A percentile compares a stretch with the other conserved stretches of the same genome.
Conservation (phyloP, 2,888 invertebrate species). For the Lasius fuliginosus region DNA sequence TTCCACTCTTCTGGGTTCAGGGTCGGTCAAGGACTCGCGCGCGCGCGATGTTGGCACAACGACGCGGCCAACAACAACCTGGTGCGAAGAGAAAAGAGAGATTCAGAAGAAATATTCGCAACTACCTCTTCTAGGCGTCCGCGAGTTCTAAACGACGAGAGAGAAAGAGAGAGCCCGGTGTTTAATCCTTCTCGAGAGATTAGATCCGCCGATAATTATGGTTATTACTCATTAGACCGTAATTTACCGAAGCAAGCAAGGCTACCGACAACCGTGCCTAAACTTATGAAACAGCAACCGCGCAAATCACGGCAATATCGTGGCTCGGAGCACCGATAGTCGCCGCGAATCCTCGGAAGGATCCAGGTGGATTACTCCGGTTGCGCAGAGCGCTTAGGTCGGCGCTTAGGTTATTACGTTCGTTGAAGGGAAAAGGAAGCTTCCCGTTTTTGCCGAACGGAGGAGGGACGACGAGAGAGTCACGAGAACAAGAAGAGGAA, state of each 20-base stretch:
- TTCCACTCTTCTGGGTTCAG: conserved; percentile 84
- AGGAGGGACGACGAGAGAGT: not conserved
- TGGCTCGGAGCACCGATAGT: not conserved
- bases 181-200: conserved; percentile 53
- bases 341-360: conserved; percentile 27
- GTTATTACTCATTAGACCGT: conserved; percentile 64
- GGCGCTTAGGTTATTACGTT: conserved; percentile 40
- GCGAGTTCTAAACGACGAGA: conserved; percentile 27
- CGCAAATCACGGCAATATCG: conserved; percentile 1
- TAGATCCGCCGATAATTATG: conserved; percentile 63
- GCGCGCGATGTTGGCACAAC: conserved; percentile 60
- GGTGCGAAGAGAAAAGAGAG: conserved; percentile 16
- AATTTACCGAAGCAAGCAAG: conserved; percentile 57
- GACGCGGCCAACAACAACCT: conserved; percentile 45
- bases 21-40: conserved; percentile 86
- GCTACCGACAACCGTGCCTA: conserved; percentile 28
- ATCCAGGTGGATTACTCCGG: conserved; percentile 39
- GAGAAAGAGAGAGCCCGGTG: not conserved
- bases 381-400: not conserved
- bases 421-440: conserved; percentile 16
- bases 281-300: conserved; percentile 12
- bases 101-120: conserved; percentile 20
- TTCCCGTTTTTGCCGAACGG: conserved; percentile 27
- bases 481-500: not conserved
- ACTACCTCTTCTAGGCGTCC: not conserved